Conservation (phyloP, 2,797 vertebrate species). For the Clarias laeviceps region DNA sequence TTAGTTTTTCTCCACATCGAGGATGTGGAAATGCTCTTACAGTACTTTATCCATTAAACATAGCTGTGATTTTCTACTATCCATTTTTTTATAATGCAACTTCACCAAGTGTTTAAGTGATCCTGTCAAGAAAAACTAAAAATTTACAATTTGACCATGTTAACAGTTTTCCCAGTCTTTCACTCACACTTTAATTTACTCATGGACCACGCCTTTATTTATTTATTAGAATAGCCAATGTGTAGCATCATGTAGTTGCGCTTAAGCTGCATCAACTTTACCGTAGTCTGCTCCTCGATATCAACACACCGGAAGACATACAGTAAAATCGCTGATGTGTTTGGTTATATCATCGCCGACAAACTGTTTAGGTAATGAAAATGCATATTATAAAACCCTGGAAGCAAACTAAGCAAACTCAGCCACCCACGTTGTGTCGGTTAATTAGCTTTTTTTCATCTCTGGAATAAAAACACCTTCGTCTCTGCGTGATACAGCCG, state of each 20-base stretch:
- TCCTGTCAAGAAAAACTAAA: too few species aligned
- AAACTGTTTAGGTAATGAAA: conserved; percentile 7
- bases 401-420: not conserved
- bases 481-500: not conserved
- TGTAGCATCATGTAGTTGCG: not conserved
- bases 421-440: not conserved
- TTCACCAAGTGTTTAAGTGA: too few species aligned
- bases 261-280: not conserved
- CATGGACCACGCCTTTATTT: not conserved
- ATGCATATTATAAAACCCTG: not conserved
- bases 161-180: not conserved
- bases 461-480: not conserved
- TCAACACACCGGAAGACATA: not conserved
- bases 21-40: too few species aligned
- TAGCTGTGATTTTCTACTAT: too few species aligned
- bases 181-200: not conserved
- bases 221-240: not conserved
- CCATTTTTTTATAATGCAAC: too few species aligned
- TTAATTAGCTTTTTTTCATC: conserved; percentile 19
- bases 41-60: too few species aligned
- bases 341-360: not conserved
- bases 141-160: not conserved
- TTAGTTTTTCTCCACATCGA: too few species aligned
- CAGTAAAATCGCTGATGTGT: not conserved
- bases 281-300: not conserved